phyloP scores from a whole-genome alignment of 1,140 invertebrate species.

The Drosophila aff. region DNA sequence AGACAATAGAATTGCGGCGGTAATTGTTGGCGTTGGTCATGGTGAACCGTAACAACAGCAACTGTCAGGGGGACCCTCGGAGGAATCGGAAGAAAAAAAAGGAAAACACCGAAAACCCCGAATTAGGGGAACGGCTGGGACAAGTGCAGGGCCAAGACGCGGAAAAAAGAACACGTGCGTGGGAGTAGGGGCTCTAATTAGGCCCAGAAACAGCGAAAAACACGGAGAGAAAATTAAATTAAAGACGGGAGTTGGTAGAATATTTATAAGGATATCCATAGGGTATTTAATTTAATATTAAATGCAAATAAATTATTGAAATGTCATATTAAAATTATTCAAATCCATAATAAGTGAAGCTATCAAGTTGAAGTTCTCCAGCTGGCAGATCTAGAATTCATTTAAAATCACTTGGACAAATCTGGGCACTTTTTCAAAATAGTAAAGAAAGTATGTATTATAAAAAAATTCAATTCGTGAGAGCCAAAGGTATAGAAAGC shows the following conservation, averaged over 20 bases:
- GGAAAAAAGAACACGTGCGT: slow-evolving; percentile 60
- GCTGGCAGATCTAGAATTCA: not conserved
- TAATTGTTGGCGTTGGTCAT: slow-evolving; percentile 83
- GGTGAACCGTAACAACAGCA: slow-evolving; percentile 83
- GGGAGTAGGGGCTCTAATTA: slow-evolving; percentile 73
- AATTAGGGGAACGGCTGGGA: slow-evolving; percentile 30
- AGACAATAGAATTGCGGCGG: slow-evolving; percentile 82
- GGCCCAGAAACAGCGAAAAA: slow-evolving; percentile 30
- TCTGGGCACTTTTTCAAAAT: no score
- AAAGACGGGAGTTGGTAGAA: no score
- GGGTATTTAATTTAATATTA: not conserved
- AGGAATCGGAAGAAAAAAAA: slow-evolving; percentile 3
- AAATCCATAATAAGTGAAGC: not conserved
- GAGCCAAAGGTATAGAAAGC: no score
- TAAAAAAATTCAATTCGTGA: no score
- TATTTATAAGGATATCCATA: not conserved
- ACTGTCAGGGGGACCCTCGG: slow-evolving; percentile 58
- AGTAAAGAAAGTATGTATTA: no score
- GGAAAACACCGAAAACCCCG: slow-evolving; percentile 15
- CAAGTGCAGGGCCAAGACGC: slow-evolving; percentile 55
- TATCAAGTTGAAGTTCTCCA: not conserved
- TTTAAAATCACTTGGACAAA: no score
- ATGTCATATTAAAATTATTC: not conserved
- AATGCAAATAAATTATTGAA: not conserved
- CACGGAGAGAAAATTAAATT: slow-evolving; percentile 8